These are phyloP conservation scores for Pedetes capensis DNA, from an alignment of 2,113 vertebrate genomes.

Conservation along the genomic window DNA sequence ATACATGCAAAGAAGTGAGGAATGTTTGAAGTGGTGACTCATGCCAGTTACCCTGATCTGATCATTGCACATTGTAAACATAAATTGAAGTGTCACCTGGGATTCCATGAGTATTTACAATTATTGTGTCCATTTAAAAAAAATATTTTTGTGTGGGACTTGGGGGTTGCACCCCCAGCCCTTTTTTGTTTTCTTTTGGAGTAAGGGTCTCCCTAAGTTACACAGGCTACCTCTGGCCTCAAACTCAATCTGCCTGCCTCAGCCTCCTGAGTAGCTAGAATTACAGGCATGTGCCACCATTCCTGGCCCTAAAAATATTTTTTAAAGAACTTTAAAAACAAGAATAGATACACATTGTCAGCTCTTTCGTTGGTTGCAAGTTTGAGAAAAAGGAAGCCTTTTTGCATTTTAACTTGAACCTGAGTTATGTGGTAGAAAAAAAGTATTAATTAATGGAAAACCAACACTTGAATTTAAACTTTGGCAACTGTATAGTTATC, in stretches of 20 bases:
- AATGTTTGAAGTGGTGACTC: not conserved
- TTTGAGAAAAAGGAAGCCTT: not conserved
- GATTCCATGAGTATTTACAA: no score
- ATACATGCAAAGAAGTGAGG: not conserved
- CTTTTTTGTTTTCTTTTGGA: no score
- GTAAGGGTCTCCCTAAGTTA: no score
- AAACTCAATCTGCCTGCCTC: no score
- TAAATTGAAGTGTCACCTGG: not conserved
- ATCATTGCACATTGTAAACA: not conserved
- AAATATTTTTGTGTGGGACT: no score
- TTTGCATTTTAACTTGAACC: slow-evolving; percentile 22
- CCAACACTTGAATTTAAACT: not conserved
- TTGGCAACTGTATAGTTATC: not conserved
- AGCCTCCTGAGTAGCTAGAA: no score
- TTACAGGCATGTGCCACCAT: no score
- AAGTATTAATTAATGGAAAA: not conserved
- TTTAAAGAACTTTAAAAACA: not conserved
- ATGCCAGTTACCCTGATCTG: not conserved
- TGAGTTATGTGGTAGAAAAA: not conserved
- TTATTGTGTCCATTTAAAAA: not conserved
- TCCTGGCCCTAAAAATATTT: no score
- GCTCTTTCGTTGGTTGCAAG: not conserved
- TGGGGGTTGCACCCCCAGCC: no score
- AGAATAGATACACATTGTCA: not conserved
- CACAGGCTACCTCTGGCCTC: no score